phyloP scores from a whole-genome alignment of 2,888 invertebrate species.

The Dendrolimus houi region DNA sequence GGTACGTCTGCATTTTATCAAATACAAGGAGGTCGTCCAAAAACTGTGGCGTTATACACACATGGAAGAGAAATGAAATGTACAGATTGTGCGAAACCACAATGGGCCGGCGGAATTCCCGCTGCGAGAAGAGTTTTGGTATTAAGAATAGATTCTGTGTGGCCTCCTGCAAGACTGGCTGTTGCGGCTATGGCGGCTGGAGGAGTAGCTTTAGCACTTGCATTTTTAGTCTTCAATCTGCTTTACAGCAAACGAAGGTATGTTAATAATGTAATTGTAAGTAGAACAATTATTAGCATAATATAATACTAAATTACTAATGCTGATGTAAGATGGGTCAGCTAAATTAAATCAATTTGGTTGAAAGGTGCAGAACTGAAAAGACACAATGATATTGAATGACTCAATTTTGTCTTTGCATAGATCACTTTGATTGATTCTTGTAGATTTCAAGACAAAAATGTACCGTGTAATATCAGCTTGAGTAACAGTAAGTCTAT shows the following conservation, averaged over 20 bases:
- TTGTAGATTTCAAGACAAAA: too few relatives aligned
- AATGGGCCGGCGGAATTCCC: slow-evolving; percentile 85
- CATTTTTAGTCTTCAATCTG: slow-evolving; percentile 88
- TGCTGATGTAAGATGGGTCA: too few relatives aligned
- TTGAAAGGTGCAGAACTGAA: too few relatives aligned
- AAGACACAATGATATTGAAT: too few relatives aligned
- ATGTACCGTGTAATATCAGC: too few relatives aligned
- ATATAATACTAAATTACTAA: too few relatives aligned
- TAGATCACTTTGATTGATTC: too few relatives aligned
- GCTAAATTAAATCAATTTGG: too few relatives aligned
- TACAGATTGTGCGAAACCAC: slow-evolving; percentile 81
- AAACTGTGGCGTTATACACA: slow-evolving; percentile 83
- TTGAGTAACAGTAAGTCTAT: too few relatives aligned
- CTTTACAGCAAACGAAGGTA: slow-evolving; percentile 89
- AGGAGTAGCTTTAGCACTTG: slow-evolving; percentile 84
- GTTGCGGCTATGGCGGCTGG: slow-evolving; percentile 83
- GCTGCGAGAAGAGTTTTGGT: slow-evolving; percentile 86
- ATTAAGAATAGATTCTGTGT: slow-evolving; percentile 84
- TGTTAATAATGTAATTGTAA: too few relatives aligned
- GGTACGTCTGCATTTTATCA: slow-evolving; percentile 92
- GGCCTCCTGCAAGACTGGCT: slow-evolving; percentile 84
- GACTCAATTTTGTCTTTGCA: too few relatives aligned
- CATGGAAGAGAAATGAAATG: slow-evolving; percentile 79
- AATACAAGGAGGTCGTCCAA: slow-evolving; percentile 86
- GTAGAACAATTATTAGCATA: too few relatives aligned